Percentiles rank a stretch among this genome's conserved stretches.
These are phyloP conservation scores for Forbesichthys agassizii DNA, from an alignment of 2,113 vertebrate genomes.

Conservation along the genomic window DNA sequence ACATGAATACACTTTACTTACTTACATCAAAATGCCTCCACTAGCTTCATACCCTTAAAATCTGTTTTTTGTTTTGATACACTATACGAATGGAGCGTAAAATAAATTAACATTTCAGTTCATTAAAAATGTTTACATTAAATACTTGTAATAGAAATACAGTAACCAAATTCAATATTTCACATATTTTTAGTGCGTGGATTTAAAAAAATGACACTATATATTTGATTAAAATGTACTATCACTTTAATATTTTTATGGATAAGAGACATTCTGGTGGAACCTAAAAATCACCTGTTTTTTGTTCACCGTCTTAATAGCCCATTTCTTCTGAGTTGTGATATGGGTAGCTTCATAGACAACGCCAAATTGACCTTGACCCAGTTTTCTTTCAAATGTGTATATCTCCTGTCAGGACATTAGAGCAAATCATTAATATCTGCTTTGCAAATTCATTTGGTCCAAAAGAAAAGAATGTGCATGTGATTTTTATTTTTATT, in stretches of 20 bases:
- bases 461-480: constrained; percentile 10
- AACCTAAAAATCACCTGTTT: constrained; percentile 74
- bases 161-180: no score
- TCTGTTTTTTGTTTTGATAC: no score
- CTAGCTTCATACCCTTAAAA: no score
- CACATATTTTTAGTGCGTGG: no score
- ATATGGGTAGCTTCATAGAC: constrained; percentile 82
- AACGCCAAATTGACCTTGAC: constrained; percentile 82
- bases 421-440: constrained; percentile 36
- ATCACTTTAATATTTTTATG: constrained; percentile 19
- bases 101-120: no score
- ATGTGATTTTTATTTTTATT: constrained; percentile 4
- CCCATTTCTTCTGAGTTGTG: constrained; percentile 78
- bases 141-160: no score
- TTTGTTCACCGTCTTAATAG: constrained; percentile 83
- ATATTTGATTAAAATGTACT: constrained; percentile 12
- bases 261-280: constrained; percentile 26
- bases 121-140: no score
- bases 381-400: constrained; percentile 81
- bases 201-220: neutral
- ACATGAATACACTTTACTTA: no score
- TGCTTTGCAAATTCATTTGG: constrained; percentile 13
- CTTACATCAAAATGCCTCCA: no score
- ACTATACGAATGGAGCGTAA: no score
- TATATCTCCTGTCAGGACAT: constrained; percentile 76